phyloP scores from a whole-genome alignment of 2,888 invertebrate genomes.

The Protophormia terraenovae region DNA sequence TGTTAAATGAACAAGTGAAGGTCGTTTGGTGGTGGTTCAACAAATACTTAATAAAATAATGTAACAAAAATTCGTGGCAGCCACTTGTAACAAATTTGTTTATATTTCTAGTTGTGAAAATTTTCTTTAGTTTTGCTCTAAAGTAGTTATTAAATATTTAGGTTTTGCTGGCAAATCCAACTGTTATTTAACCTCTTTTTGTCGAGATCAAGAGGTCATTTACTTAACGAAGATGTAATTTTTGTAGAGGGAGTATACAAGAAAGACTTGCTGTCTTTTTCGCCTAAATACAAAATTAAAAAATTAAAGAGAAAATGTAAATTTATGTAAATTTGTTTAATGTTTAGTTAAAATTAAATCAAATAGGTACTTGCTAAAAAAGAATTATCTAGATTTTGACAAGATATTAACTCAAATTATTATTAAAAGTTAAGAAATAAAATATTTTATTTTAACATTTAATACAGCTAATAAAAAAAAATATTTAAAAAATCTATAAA shows the following conservation, averaged over 20 bases:
- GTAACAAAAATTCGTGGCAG: neutral
- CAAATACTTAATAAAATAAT: neutral
- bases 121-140: neutral
- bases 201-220: conserved; percentile 38
- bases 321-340: conserved; percentile 22
- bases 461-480: too few species aligned
- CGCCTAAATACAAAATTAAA: neutral
- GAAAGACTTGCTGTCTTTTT: too few species aligned
- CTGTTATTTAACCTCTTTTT: conserved; percentile 38
- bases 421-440: too few species aligned
- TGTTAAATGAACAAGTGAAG: conserved; percentile 31
- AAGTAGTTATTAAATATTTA: conserved; percentile 9
- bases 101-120: neutral
- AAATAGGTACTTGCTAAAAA: too few species aligned
- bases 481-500: too few species aligned
- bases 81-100: conserved; percentile 5
- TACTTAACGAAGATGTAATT: conserved; percentile 29
- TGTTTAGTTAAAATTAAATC: too few species aligned
- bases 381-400: too few species aligned
- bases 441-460: too few species aligned
- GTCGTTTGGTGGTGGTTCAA: conserved; percentile 26
- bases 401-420: too few species aligned
- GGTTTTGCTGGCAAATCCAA: conserved; percentile 6
- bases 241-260: neutral
- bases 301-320: neutral